phyloP scores from a whole-genome alignment of 2,888 invertebrate genomes.

The Crepidodera aurea region DNA sequence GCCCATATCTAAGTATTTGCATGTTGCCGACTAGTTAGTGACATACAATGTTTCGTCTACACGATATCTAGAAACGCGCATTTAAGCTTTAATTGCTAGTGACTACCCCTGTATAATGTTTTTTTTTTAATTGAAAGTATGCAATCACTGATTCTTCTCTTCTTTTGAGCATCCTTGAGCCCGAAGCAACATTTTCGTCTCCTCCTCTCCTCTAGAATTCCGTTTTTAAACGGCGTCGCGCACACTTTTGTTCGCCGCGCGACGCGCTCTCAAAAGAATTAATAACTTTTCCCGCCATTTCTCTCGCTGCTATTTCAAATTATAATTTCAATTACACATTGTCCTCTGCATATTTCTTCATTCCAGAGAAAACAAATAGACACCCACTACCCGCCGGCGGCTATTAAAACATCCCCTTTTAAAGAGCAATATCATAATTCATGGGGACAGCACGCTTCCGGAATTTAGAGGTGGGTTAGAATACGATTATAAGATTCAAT shows the following conservation, averaged over 20 bases:
- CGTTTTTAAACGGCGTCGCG: slow-evolving; percentile 16
- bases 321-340: slow-evolving; percentile 33
- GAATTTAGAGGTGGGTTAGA: slow-evolving; percentile 22
- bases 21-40: too few relatives aligned
- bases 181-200: slow-evolving; percentile 7
- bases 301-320: slow-evolving; percentile 30
- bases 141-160: background rate
- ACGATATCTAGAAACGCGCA: too few relatives aligned
- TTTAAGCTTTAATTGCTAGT: too few relatives aligned
- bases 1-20: too few relatives aligned
- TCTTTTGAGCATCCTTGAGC: background rate
- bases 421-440: slow-evolving; percentile 43
- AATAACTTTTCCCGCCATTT: slow-evolving; percentile 30
- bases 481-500: too few relatives aligned
- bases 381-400: slow-evolving; percentile 22
- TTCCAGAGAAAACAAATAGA: slow-evolving; percentile 35
- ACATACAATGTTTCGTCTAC: too few relatives aligned
- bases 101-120: too few relatives aligned
- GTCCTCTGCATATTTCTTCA: slow-evolving; percentile 32
- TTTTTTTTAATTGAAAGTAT: too few relatives aligned
- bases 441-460: slow-evolving; percentile 35
- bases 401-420: slow-evolving; percentile 35
- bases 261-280: slow-evolving; percentile 28
- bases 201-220: slow-evolving; percentile 19
- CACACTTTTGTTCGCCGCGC: slow-evolving; percentile 27